These are phyloP conservation scores for Steinernema scapterisci DNA, from an alignment of 2,888 invertebrate genomes.

Conservation along the genomic window DNA sequence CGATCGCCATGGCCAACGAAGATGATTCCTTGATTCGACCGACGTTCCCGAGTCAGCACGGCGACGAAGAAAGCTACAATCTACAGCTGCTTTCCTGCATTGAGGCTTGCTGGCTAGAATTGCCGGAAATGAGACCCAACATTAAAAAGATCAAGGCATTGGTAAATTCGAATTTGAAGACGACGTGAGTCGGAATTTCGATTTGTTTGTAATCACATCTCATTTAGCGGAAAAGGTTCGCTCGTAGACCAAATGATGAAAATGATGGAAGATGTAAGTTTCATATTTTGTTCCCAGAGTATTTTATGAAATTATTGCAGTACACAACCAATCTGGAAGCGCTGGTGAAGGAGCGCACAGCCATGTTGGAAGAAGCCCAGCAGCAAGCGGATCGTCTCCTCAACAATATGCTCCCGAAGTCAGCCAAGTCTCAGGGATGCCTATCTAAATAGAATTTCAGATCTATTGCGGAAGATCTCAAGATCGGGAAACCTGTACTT, in stretches of 20 bases:
- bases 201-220: background rate
- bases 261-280: constrained; percentile 59
- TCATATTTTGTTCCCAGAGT: constrained; percentile 36
- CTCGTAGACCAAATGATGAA: constrained; percentile 67
- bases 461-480: constrained; percentile 65
- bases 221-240: constrained; percentile 63
- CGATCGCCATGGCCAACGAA: constrained; percentile 63
- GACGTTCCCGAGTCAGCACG: constrained; percentile 56
- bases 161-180: constrained; percentile 61
- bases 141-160: constrained; percentile 64
- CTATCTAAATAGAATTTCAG: constrained; percentile 44
- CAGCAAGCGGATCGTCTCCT: constrained; percentile 65
- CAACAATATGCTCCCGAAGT: constrained; percentile 66
- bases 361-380: constrained; percentile 65
- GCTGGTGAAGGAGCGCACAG: constrained; percentile 63
- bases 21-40: constrained; percentile 64
- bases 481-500: constrained; percentile 63
- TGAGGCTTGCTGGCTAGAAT: constrained; percentile 67
- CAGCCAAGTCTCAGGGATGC: constrained; percentile 9
- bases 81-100: constrained; percentile 63
- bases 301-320: constrained; percentile 12
- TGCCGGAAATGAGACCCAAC: constrained; percentile 63
- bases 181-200: constrained; percentile 53
- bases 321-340: constrained; percentile 65
- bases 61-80: constrained; percentile 57